Base-by-base conservation (phyloP, 1,140 invertebrate species). In the Pygmarrhopalites habei region DNA sequence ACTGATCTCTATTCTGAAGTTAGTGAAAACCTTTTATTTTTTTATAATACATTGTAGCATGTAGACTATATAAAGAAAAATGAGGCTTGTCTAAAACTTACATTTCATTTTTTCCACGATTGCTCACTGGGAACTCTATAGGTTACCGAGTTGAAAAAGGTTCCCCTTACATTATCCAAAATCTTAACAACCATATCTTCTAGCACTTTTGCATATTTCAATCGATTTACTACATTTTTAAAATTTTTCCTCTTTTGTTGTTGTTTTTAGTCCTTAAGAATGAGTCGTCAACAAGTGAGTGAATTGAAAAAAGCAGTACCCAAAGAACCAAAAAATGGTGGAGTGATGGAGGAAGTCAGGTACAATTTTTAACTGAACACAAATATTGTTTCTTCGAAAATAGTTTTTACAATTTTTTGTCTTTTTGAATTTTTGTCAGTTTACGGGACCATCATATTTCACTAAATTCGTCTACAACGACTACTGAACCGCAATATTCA, bases 271-370 rank as follows among this genome's bases (percentile, higher is more conserved):
- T 60, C 59, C 12, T 41, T 66, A 17, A 66, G 57, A 41, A 28
- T 49, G 14, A 58, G 60, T 29, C 52, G 60, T 17, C 65, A 66
- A 23, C 65, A 66, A 39, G 10, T 66, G 19, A 55, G 57, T 43
- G 65, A 66, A 23, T 49, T 66, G n/a, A 58, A 60, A 25, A 66
- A 66, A 32, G 43, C 59, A 4, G 28, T 61, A 4, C 51, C 58
- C 0, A 61, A 62, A 25, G 64, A 66, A 61, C 23, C 60, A 29
- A 65, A 60, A 43, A 43, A 51, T 23, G 55, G 46, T 46, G 39
- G 32, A 35, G 15, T 35, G 43, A 62, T 62, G 47, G 59, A 62
- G 43, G 64, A 66, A 57, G 39, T 66, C 15, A 66, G 52, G 59
- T 66, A 62, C 15, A 35, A 35, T 35, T 35, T 35, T 5, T 35